A percentile compares a stretch with the other conserved stretches of the same genome.
Evolutionary conservation across 2,888 invertebrate genomes (phyloP).

Genomic region (Cosmopolites sordidus): DNA sequence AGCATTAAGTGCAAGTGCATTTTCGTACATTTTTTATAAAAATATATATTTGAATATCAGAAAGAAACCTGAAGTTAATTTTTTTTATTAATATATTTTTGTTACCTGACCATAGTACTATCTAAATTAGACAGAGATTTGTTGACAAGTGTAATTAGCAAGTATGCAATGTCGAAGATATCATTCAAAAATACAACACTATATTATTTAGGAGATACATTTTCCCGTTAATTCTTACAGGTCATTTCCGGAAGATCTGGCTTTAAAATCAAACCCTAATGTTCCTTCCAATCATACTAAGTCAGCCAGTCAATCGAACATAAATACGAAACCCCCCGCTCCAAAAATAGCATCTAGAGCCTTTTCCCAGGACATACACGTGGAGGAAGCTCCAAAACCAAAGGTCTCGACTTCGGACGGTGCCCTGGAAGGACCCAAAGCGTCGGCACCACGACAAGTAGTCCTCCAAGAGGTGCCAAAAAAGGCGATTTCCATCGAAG

Average conservation of each 20-base stretch:
- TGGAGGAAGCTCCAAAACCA: slow-evolving; percentile 40
- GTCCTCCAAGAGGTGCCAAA: slow-evolving; percentile 14
- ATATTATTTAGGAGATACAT: slow-evolving; percentile 1
- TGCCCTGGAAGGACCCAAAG: slow-evolving; percentile 7
- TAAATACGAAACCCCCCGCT: slow-evolving; percentile 30
- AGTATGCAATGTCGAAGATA: no score
- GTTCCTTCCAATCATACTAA: slow-evolving; percentile 33
- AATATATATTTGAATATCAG: no score
- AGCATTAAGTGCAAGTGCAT: no score
- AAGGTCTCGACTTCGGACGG: slow-evolving; percentile 40
- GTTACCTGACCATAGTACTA: no score
- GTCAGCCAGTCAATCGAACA: slow-evolving; percentile 44
- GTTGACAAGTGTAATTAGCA: no score
- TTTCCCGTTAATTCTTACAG: no score
- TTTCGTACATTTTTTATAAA: no score
- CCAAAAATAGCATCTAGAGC: slow-evolving; percentile 48
- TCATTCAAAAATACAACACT: neutral
- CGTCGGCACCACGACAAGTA: slow-evolving; percentile 3
- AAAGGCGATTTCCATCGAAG: slow-evolving; percentile 52
- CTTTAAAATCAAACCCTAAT: slow-evolving; percentile 12
- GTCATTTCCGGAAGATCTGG: slow-evolving; percentile 18
- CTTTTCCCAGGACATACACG: slow-evolving; percentile 52
- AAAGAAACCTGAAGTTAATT: no score
- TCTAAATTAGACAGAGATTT: no score
- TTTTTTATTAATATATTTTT: no score